These are phyloP conservation scores for Poliocrania exsul DNA, from an alignment of 2,797 vertebrate species.

Conservation along the genomic window DNA sequence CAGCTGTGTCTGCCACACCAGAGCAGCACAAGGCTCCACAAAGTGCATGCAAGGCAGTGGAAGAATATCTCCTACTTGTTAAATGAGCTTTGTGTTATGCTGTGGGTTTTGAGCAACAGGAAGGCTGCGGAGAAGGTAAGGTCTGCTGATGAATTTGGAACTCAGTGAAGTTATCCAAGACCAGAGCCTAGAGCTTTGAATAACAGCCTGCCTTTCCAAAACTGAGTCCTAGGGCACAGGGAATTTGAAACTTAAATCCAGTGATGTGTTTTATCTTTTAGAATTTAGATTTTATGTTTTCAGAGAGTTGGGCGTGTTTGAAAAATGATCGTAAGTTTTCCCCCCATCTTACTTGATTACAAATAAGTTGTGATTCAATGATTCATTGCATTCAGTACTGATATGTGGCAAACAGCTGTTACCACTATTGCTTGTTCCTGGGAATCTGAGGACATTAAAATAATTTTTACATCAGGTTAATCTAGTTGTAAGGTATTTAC, in stretches of 20 bases:
- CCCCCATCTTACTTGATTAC: not conserved
- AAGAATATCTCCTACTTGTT: not conserved
- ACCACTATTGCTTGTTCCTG: not conserved
- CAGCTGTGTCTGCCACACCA: accelerated
- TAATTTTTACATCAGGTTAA: not conserved
- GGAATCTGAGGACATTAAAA: not conserved
- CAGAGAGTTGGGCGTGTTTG: not conserved
- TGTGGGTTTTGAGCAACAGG: not conserved
- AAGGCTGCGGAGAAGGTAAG: not conserved
- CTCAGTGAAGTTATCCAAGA: not conserved
- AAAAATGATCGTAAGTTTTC: not conserved
- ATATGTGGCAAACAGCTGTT: accelerated
- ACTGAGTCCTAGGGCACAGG: not conserved
- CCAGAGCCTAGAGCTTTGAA: not conserved
- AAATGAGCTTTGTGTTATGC: accelerated
- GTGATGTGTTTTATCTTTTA: not conserved
- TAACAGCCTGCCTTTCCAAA: not conserved
- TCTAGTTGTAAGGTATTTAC: not conserved
- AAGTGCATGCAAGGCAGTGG: not conserved
- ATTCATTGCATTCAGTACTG: not conserved
- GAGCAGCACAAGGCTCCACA: too few relatives aligned
- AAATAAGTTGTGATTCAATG: not conserved
- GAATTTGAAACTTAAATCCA: not conserved
- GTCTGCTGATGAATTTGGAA: not conserved
- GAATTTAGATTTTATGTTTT: not conserved